These are phyloP conservation scores for Aphaenogaster floridana DNA, from an alignment of 1,140 invertebrate genomes.

Conservation along the genomic window DNA sequence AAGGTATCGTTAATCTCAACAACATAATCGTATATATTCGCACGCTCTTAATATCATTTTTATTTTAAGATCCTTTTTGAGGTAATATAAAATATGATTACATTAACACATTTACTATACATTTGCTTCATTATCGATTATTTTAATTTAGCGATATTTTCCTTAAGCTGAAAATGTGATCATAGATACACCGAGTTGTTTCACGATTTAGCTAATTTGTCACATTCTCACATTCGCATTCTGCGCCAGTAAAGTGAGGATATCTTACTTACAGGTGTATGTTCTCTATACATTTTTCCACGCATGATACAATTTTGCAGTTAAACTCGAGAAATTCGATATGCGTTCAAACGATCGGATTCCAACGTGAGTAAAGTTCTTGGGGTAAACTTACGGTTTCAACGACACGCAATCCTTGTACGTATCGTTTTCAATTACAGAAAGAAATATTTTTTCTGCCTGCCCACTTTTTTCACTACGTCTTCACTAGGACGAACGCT, in stretches of 20 bases:
- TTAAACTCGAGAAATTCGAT: slow-evolving; percentile 68
- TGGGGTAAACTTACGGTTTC: slow-evolving; percentile 72
- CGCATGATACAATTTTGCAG: slow-evolving; percentile 42
- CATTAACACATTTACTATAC: not conserved
- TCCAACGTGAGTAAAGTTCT: slow-evolving; percentile 72
- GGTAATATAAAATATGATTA: not conserved
- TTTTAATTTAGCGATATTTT: not conserved
- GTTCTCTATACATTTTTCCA: not conserved
- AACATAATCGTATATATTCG: slow-evolving; percentile 24
- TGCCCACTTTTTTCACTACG: not conserved
- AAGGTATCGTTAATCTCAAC: slow-evolving; percentile 31
- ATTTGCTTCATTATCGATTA: not conserved
- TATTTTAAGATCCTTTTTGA: not conserved
- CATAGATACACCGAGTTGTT: not conserved
- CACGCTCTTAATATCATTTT: slow-evolving; percentile 12
- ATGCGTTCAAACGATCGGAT: slow-evolving; percentile 56
- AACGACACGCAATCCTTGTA: slow-evolving; percentile 18
- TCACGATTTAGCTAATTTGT: not conserved
- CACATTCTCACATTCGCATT: not conserved
- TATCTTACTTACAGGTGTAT: not conserved
- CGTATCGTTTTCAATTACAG: slow-evolving; percentile 68
- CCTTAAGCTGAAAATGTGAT: not conserved
- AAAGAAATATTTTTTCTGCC: slow-evolving; percentile 34
- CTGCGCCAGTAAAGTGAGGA: not conserved
- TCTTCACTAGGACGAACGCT: not conserved